Base-by-base conservation (phyloP, 2,888 invertebrate genomes). In the Cistogaster globosa region DNA sequence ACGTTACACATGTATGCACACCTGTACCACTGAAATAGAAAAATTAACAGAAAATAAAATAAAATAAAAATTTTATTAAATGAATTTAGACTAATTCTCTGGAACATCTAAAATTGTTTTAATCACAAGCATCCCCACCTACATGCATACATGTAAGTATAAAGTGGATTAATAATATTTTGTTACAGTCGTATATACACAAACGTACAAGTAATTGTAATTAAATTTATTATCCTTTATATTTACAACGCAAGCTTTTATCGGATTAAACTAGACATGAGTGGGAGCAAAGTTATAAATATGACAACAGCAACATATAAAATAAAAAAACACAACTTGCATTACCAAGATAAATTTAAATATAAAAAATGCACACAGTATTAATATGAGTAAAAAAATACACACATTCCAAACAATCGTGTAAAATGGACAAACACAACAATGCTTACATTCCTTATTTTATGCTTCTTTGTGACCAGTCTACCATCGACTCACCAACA, bases 221-320 rank as follows among this genome's bases (percentile, higher is more conserved):
- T 12, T 78, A 85, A 82, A 85, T 85, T 85, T 85, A 85, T 85
- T 85, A 85, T 85, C 85, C 82, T 71, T 75, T 79, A 75, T 82
- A 75, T 82, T 82, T 85, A 78, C 82, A 81, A 85, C 78, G 82
- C 81, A 26, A 79, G 85, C 82, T 82, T 85, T 85, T 85, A 85
- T 85, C 82, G 85, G 85, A 85, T 85, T 85, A 85, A 75, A 71
- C 69, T 65, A 65, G 74, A 53, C 68, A 71, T 75, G 78, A 72
- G 77, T 74, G 75, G 71, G 42, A 78, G 71, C 78, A 85, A 84
- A 82, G 69, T 65, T 82, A 75, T 67, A 82, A 74, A 85, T 82
- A 69, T 71, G n/a, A 75, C 78, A 82, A 78, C 78, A 81, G 67
- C 18, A 80, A 76, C 20, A 81, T n/a, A 32, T 22, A 53, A 67